These are phyloP conservation scores for Sinohyriopsis cumingii DNA, from an alignment of 2,888 invertebrate genomes.

Conservation along the genomic window DNA sequence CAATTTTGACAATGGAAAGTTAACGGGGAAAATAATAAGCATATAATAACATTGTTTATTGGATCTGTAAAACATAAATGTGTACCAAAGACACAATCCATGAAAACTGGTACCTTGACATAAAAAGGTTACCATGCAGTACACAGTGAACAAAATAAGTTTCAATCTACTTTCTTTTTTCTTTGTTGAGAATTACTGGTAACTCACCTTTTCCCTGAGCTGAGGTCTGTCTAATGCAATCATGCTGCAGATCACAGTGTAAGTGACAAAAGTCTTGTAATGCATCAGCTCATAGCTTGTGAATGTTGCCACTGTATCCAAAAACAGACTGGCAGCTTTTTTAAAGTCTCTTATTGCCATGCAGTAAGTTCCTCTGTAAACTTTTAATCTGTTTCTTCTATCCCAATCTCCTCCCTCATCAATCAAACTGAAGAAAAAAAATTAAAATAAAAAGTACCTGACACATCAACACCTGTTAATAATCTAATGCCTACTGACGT, in stretches of 20 bases:
- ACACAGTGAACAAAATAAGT: too few relatives aligned
- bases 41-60: too few relatives aligned
- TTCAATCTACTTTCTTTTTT: too few relatives aligned
- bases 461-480: not conserved
- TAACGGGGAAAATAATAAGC: too few relatives aligned
- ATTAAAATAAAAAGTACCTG: not conserved
- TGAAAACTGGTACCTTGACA: too few relatives aligned
- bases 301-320: slow-evolving; percentile 99
- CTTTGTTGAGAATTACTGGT: not conserved
- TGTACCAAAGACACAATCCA: too few relatives aligned
- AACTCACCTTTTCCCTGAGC: slow-evolving; percentile 81
- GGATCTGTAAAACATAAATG: too few relatives aligned
- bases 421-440: slow-evolving; percentile 75
- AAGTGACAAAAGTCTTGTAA: slow-evolving; percentile 87
- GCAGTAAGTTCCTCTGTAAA: slow-evolving; percentile 90
- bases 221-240: slow-evolving; percentile 87
- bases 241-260: slow-evolving; percentile 88
- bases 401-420: slow-evolving; percentile 99
- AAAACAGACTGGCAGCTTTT: slow-evolving; percentile 91
- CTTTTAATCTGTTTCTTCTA: slow-evolving; percentile 95
- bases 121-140: too few relatives aligned
- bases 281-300: slow-evolving; percentile 99
- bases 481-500: not conserved
- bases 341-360: slow-evolving; percentile 97
- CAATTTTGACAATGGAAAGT: too few relatives aligned